These are phyloP conservation scores for Tadarida brasiliensis DNA, from an alignment of 2,797 vertebrate species.

Conservation along the genomic window DNA sequence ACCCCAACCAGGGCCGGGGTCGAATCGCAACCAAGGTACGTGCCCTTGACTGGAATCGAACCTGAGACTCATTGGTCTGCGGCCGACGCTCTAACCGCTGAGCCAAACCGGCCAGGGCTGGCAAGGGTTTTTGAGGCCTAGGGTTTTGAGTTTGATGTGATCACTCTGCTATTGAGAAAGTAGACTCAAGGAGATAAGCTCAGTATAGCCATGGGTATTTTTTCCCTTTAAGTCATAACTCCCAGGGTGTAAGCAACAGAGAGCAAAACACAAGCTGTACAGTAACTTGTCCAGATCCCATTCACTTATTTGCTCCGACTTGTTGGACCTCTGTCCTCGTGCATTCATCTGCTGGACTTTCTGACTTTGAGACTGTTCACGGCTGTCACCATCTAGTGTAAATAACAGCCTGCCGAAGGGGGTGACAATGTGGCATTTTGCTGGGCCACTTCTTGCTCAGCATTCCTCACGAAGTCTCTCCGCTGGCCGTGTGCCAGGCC, in stretches of 20 bases:
- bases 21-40: no score
- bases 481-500: not conserved
- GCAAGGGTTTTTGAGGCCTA: not conserved
- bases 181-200: not conserved
- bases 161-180: not conserved
- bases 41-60: no score
- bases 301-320: not conserved
- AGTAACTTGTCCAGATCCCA: not conserved
- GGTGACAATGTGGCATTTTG: conserved; percentile 52
- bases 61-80: no score
- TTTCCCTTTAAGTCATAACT: not conserved
- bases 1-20: no score
- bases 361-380: not conserved
- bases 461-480: conserved; percentile 9
- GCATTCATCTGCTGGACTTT: not conserved
- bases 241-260: not conserved
- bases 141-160: not conserved
- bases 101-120: no score
- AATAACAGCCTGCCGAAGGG: conserved; percentile 38
- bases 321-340: not conserved
- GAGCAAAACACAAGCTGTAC: not conserved
- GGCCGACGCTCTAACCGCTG: no score
- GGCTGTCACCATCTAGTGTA: not conserved
- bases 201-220: not conserved
- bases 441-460: conserved; percentile 59